phyloP scores from a whole-genome alignment of 2,888 invertebrate species.

The Zygaena filipendulae region DNA sequence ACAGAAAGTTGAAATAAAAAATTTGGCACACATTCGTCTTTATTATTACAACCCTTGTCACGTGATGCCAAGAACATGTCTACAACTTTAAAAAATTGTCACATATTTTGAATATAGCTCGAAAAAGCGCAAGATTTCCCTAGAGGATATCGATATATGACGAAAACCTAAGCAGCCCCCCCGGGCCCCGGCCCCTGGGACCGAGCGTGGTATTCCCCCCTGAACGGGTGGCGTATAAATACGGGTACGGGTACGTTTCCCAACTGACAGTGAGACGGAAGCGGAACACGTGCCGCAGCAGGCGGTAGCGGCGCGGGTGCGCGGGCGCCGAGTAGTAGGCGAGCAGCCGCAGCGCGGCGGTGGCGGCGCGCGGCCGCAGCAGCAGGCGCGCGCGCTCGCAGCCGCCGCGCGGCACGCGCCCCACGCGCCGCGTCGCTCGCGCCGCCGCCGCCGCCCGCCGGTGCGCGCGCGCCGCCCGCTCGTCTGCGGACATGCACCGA shows the following conservation, averaged over 20 bases:
- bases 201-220: neutral
- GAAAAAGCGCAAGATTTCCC: too few species aligned
- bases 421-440: slow-evolving; percentile 11
- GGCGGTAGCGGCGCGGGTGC: slow-evolving; percentile 26
- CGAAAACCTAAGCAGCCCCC: too few species aligned
- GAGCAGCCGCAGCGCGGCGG: slow-evolving; percentile 31
- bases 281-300: slow-evolving; percentile 45
- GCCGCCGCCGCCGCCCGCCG: slow-evolving; percentile 15
- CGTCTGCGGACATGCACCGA: too few species aligned
- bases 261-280: slow-evolving; percentile 34
- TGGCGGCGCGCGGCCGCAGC: slow-evolving; percentile 32
- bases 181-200: neutral
- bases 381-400: slow-evolving; percentile 25
- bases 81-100: too few species aligned
- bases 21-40: too few species aligned
- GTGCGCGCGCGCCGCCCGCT: slow-evolving; percentile 38
- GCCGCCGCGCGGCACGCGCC: slow-evolving; percentile 21
- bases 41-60: too few species aligned
- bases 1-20: too few species aligned
- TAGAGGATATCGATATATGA: too few species aligned
- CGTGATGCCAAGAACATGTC: too few species aligned
- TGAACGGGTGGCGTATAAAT: neutral
- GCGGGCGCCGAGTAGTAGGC: slow-evolving; percentile 48
- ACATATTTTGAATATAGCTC: too few species aligned
- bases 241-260: neutral